Conservation (phyloP, 2,113 vertebrate genomes). For the Columba janthina region DNA sequence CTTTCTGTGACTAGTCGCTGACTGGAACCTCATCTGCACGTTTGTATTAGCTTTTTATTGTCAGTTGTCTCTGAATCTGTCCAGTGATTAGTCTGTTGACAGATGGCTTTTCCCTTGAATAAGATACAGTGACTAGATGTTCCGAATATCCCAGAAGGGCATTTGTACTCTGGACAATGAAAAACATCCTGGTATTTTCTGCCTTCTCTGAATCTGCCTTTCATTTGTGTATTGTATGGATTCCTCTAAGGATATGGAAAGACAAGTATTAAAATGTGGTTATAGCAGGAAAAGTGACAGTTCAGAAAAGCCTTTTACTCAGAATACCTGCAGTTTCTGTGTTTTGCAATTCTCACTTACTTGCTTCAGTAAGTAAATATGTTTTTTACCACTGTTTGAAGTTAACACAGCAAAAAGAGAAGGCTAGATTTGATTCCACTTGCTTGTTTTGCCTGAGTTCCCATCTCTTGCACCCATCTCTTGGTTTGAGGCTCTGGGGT, state of each 20-base stretch:
- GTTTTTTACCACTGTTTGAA: neutral
- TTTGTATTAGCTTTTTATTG: slow-evolving; percentile 65
- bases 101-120: slow-evolving; percentile 66
- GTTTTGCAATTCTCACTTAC: neutral
- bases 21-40: slow-evolving; percentile 52
- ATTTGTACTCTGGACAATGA: slow-evolving; percentile 35
- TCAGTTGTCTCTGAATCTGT: slow-evolving; percentile 53
- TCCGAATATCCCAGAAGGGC: slow-evolving; percentile 53
- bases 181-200: slow-evolving; percentile 52
- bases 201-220: slow-evolving; percentile 30
- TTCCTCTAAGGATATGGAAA: slow-evolving; percentile 21
- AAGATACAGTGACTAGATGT: slow-evolving; percentile 60
- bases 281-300: neutral
- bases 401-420: neutral
- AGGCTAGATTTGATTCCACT: neutral
- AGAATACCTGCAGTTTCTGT: neutral
- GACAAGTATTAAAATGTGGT: neutral
- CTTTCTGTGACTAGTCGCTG: slow-evolving; percentile 47
- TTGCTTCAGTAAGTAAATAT: neutral
- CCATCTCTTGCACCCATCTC: neutral
- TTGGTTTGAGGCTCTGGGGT: neutral
- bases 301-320: slow-evolving; percentile 6
- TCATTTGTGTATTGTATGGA: slow-evolving; percentile 29
- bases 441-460: neutral
- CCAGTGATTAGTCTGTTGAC: slow-evolving; percentile 62